Evolutionary conservation across 2,888 invertebrate species (phyloP).

Genomic region (Entomobrya multifasciata): DNA sequence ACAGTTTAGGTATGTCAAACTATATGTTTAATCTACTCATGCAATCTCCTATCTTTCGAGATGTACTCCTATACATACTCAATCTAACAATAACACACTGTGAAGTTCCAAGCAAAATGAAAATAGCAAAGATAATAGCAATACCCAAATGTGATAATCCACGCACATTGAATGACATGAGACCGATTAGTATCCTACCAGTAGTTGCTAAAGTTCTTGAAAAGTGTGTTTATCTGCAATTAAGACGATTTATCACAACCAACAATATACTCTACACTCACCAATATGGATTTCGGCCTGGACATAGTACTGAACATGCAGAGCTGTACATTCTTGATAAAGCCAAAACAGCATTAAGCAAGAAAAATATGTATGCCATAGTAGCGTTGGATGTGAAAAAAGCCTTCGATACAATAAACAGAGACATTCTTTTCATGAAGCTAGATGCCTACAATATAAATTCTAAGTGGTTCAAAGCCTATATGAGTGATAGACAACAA

Average conservation of each 20-base stretch:
- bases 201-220: slow-evolving; percentile 56
- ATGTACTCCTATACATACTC: not conserved
- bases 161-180: slow-evolving; percentile 32
- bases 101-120: slow-evolving; percentile 25
- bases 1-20: slow-evolving; percentile 1
- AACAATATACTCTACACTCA: no score
- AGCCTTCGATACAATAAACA: not conserved
- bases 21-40: not conserved
- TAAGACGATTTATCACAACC: not conserved
- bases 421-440: not conserved
- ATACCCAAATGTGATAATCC: slow-evolving; percentile 43
- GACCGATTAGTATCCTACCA: slow-evolving; percentile 62
- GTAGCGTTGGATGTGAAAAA: slow-evolving; percentile 16
- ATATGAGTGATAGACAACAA: slow-evolving; percentile 11
- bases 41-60: not conserved
- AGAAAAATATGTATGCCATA: not conserved
- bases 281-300: no score
- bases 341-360: not conserved
- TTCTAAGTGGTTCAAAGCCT: not conserved
- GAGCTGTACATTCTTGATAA: slow-evolving; percentile 25
- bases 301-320: slow-evolving; percentile 54
- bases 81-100: not conserved
- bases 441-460: not conserved
- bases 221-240: slow-evolving; percentile 48
- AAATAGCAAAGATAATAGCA: slow-evolving; percentile 52